Evolutionary conservation across 2,888 invertebrate species (phyloP).

Genomic region (Nephrotoma flavescens): DNA sequence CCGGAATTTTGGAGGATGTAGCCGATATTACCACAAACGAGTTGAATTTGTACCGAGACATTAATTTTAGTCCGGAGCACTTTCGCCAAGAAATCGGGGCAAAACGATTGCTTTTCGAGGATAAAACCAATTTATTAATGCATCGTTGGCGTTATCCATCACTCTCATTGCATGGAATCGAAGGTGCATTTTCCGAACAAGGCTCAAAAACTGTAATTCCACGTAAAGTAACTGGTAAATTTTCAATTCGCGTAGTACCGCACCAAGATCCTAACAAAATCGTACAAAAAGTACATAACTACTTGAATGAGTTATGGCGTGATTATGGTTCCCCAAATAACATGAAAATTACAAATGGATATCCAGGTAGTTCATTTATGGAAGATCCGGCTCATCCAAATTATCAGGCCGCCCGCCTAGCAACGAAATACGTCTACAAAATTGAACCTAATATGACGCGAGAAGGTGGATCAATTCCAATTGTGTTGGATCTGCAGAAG

Average conservation of each 20-base stretch:
- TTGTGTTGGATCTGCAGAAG: conserved; percentile 85
- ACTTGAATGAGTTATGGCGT: conserved; percentile 64
- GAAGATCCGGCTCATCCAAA: conserved; percentile 86
- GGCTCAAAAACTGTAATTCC: conserved; percentile 97
- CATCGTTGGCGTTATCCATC: conserved; percentile 91
- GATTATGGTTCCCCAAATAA: conserved; percentile 73
- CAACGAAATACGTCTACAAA: conserved; percentile 71
- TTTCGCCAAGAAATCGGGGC: conserved; percentile 59
- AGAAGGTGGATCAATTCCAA: conserved; percentile 96
- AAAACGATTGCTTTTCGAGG: conserved; percentile 52
- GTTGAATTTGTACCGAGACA: conserved; percentile 55
- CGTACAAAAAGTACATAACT: conserved; percentile 60
- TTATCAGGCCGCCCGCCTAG: conserved; percentile 74
- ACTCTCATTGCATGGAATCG: conserved; percentile 88
- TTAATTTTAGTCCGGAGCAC: conserved; percentile 72
- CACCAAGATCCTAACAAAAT: conserved; percentile 75
- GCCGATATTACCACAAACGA: conserved; percentile 55
- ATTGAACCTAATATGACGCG: conserved; percentile 86
- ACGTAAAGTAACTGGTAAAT: conserved; percentile 87
- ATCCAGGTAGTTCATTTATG: conserved; percentile 84
- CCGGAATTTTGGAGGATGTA: conserved; percentile 73
- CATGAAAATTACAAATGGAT: conserved; percentile 46
- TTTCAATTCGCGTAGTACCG: conserved; percentile 94
- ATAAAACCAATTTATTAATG: conserved; percentile 76
- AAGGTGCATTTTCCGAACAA: conserved; percentile 84